Conservation (phyloP, 2,797 vertebrate species). For the Galagoides demidoff region DNA sequence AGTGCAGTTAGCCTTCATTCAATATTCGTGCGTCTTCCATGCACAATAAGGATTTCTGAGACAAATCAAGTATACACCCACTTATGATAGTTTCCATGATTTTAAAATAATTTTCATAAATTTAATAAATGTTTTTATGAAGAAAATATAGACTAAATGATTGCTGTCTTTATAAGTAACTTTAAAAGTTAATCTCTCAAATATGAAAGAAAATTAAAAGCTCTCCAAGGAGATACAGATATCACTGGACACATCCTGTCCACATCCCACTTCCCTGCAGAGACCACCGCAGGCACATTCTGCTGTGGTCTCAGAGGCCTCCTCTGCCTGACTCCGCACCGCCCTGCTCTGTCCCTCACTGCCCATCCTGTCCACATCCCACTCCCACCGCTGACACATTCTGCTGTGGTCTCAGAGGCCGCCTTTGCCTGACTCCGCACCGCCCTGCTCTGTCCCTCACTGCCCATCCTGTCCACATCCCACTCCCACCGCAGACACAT, state of each 20-base stretch:
- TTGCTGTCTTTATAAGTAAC: not conserved
- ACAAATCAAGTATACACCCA: accelerated
- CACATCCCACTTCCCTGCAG: not conserved
- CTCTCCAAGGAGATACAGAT: not conserved
- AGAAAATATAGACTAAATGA: not conserved
- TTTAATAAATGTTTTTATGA: not conserved
- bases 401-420: too few relatives aligned
- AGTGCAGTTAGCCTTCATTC: not conserved
- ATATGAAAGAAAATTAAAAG: not conserved
- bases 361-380: too few relatives aligned
- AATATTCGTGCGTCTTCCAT: not conserved
- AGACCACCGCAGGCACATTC: accelerated
- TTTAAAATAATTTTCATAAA: not conserved
- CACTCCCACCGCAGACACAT: too few relatives aligned
- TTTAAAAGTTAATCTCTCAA: not conserved
- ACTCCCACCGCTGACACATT: too few relatives aligned
- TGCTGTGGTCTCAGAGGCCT: not conserved
- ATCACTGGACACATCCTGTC: not conserved
- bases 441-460: accelerated
- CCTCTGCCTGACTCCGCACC: accelerated
- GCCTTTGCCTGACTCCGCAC: accelerated
- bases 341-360: accelerated
- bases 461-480: too few relatives aligned
- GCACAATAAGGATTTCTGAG: too few relatives aligned
- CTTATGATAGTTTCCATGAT: not conserved